phyloP scores from a whole-genome alignment of 2,797 vertebrate genomes.

The Sebastes kiyomatsui region DNA sequence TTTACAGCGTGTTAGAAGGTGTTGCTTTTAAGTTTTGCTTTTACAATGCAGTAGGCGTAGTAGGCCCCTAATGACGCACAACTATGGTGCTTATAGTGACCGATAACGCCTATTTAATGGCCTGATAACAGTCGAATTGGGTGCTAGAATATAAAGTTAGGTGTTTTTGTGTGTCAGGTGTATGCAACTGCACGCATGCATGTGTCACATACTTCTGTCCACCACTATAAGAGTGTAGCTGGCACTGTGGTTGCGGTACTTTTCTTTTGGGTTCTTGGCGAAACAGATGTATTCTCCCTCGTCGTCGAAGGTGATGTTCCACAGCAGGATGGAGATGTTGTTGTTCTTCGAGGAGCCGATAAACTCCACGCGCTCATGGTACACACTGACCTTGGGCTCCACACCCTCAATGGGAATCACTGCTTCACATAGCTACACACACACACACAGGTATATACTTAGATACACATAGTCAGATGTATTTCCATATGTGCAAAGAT shows the following conservation, averaged over 20 bases:
- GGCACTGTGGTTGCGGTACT: conserved; percentile 85
- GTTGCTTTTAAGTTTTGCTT: too few relatives aligned
- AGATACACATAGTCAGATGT: conserved; percentile 4
- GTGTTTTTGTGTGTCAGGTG: neutral
- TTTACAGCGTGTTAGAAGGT: too few relatives aligned
- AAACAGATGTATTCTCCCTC: conserved; percentile 90
- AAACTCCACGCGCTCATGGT: conserved; percentile 84
- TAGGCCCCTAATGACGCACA: too few relatives aligned
- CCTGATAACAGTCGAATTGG: too few relatives aligned
- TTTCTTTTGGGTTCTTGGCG: conserved; percentile 91
- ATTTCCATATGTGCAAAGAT: neutral
- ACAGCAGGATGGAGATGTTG: conserved; percentile 93
- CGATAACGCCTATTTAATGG: too few relatives aligned
- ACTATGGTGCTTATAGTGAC: too few relatives aligned
- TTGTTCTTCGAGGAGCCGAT: conserved; percentile 86
- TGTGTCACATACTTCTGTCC: conserved; percentile 84
- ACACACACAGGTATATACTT: neutral
- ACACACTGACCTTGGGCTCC: conserved; percentile 75
- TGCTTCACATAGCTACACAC: conserved; percentile 83
- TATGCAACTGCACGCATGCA: neutral
- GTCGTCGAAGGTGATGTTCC: conserved; percentile 90
- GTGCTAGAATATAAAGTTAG: neutral
- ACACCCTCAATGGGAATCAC: conserved; percentile 84
- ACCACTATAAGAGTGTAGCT: conserved; percentile 87
- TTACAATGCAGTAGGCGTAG: too few relatives aligned